Conservation (phyloP, 1,140 invertebrate species). For the Nasonia giraulti region DNA sequence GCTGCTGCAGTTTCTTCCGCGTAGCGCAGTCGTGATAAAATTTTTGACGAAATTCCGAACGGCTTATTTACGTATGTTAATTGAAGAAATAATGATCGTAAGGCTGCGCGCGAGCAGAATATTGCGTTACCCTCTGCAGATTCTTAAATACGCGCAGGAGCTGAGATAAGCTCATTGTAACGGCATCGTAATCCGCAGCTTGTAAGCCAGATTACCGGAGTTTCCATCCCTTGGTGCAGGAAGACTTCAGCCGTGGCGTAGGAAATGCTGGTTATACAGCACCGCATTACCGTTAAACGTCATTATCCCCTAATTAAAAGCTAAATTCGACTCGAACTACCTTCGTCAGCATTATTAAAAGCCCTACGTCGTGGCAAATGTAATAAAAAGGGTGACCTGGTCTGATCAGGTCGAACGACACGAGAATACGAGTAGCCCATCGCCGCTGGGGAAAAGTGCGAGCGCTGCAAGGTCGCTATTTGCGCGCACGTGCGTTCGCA, state of each 20-base stretch:
- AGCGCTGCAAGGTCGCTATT: not conserved
- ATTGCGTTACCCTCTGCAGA: not conserved
- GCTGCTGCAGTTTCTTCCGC: not conserved
- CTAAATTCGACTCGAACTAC: not conserved
- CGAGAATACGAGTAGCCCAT: conserved; percentile 32
- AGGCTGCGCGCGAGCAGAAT: not conserved
- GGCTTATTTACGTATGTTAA: not conserved
- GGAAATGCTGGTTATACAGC: too few species aligned
- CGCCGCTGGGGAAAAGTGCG: conserved; percentile 49
- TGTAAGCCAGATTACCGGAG: too few species aligned
- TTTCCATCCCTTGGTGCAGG: too few species aligned
- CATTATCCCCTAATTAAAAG: too few species aligned
- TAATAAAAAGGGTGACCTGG: not conserved
- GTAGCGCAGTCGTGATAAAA: not conserved
- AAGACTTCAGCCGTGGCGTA: too few species aligned
- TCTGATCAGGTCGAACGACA: too few species aligned
- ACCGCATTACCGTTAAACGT: too few species aligned
- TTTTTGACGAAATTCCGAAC: not conserved
- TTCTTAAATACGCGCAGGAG: not conserved
- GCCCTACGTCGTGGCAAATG: too few species aligned
- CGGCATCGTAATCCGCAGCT: too few species aligned
- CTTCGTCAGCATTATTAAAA: too few species aligned
- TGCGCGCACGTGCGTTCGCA: not conserved
- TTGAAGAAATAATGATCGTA: not conserved
- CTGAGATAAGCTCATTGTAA: not conserved